Evolutionary conservation across 1,140 invertebrate species (phyloP), one percentile per base, ranked within the genome.

Genomic region (Nilaparvata lugens): DNA sequence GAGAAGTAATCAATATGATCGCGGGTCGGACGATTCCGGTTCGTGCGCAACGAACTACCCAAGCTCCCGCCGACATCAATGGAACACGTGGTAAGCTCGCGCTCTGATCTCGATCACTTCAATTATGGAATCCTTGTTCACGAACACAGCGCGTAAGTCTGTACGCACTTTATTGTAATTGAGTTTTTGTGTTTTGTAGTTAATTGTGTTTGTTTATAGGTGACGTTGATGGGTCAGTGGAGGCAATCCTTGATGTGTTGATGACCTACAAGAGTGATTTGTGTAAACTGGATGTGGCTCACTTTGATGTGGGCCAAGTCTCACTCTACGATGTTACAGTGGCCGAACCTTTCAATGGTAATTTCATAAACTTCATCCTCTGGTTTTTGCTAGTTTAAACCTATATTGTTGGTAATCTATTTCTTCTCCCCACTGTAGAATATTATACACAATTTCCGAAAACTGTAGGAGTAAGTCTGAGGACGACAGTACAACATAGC

Each of bases 191-290:
- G 25, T 28, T 7, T 28, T 28, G 25, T 28, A 28, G 7, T 35
- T 35, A 11, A 35, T 35, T 38, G 38, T 6, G 31, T 31, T 55
- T 43, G 24, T 65, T 64, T 64, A 25, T 65, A 75, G 75, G 76
- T 25, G 93, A 96, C 74, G 91, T 95, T 2, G 84, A 89, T 72
- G 91, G 93, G 0, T 95, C 93, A 9, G 81, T 97, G 7, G 95
- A 98, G 76, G 95, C 96, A 1, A 91, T 99, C 64, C 73, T 97
- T 42, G 88, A 97, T 73, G 87, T 93, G 25, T 71, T 98, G 23
- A 88, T 93, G 55, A 93, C 92, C 0, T 99, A 98, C 70, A 76
- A 86, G 55, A 83, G 81, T 51, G 75, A 86, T 4, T 75, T 80
- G 24, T 95, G 95, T 69, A 77, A 80, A 35, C 74, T 99, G 5